A percentile compares a stretch with the other conserved stretches of the same genome.
Conservation (phyloP, 2,113 vertebrate species). For the Gymnorhina tibicen region DNA sequence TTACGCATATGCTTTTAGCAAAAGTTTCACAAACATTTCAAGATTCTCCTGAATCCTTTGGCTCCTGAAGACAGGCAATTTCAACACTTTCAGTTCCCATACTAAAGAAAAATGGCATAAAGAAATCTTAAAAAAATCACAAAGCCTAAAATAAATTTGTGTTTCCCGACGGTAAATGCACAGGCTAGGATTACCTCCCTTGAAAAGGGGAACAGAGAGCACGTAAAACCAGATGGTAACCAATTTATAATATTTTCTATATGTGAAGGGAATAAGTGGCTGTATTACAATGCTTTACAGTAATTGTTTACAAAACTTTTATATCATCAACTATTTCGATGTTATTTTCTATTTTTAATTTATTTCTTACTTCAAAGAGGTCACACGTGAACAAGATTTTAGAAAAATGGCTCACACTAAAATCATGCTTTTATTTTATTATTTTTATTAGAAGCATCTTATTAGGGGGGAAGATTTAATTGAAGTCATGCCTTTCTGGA, state of each 20-base stretch:
- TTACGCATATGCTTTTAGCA: fast-evolving
- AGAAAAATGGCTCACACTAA: neutral
- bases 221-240: neutral
- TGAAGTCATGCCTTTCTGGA: neutral
- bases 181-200: neutral
- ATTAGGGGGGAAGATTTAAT: neutral
- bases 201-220: neutral
- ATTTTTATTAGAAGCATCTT: neutral
- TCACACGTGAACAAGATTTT: neutral
- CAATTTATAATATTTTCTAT: neutral
- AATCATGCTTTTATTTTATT: neutral
- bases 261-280: neutral
- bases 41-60: neutral
- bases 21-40: neutral
- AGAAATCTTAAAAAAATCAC: neutral
- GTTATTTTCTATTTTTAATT: neutral
- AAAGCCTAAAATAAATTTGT: neutral
- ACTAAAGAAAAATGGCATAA: neutral
- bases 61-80: neutral
- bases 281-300: neutral
- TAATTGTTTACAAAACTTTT: neutral
- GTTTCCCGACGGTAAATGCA: neutral
- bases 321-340: neutral
- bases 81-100: neutral
- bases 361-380: neutral